Base-by-base conservation (phyloP, 2,113 vertebrate genomes). In the Empidonax traillii region DNA sequence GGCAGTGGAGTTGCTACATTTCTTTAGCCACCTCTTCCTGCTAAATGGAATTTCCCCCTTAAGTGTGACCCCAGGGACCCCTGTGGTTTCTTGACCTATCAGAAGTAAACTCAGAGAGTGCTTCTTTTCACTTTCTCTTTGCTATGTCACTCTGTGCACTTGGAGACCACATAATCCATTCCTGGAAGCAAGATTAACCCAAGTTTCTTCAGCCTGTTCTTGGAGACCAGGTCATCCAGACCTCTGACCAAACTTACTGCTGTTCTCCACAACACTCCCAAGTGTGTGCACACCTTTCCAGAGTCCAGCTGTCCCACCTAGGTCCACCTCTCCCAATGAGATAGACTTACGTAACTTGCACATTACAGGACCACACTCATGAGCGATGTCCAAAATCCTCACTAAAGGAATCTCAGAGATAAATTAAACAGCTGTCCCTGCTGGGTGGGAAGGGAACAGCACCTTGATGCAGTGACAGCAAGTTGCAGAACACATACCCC, bases 81-180 rank as follows among this genome's bases (percentile, higher is more conserved):
- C 9, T 31, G 59, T 88, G 46, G 52, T 53, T 88, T 90, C 27
- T 51, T 59, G 43, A 77, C 16, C 71, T 59, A 43, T 9, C 33
- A 81, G 27, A 94, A 90, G 62, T 94, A 88, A 93, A 71, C 19
- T 77, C 43, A 63, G 35, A 72, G n/a, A 78, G 46, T 44, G 58
- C 8, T 85, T 93, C 82, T 94, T 96, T 95, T 93, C 68, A 94
- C 92, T 94, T 95, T 94, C 90, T 43, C 21, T 95, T 92, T 0
- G 0, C n/a, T 88, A 4, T 66, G 76, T 27, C 61, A 30, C 13
- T 71, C 23, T 46, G 15, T 58, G 28, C 4, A 51, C 52, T 66
- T 72, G 44, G 8, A 85, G 17, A 79, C 16, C 31, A 55, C 68
- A 27, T 72, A 33, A 61, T 14, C 41, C 9, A 4, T 92, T 93